Evolutionary conservation across 2,888 invertebrate genomes (phyloP), one percentile per base, ranked within the genome.

Genomic region (Aspidiotus destructor): DNA sequence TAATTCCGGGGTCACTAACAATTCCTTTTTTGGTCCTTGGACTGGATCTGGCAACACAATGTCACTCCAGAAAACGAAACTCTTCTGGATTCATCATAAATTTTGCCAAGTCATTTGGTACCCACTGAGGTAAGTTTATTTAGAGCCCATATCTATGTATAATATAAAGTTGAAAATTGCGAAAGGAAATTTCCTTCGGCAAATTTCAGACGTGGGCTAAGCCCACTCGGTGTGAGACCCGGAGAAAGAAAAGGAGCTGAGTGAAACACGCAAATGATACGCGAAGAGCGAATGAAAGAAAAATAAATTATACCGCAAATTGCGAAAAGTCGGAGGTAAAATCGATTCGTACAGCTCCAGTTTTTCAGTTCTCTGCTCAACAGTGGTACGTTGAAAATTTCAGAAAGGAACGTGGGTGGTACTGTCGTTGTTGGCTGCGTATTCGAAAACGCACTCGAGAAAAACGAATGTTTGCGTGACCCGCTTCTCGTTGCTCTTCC

Each of bases 321-420:
- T 67, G 60, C 28, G 60, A 67, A 60, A 67, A 58, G 58, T 55
- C 17, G 17, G 67, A 67, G 60, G 67, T 60, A 67, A 67, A 67
- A 67, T 67, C 67, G 67, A 67, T 67, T 67, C 67, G 58, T 52
- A 67, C 48, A 67, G 67, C 67, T 67, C 67, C 60, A 67, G 60
- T 67, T 67, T 67, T 67, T 67, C 52, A 67, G 67, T 67, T 67
- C 60, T 60, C 60, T 28, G 28, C 28, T 28, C 28, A 60, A 44
- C 60, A 58, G 58, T 44, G 52, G 58, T 67, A 67, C 58, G 67
- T 67, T 60, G 67, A 58, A 58, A 58, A 40, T 15, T 60, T 28
- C 16, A 10, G 57, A 48, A 28, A 28, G 48, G n/a, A 52, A 60
- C 8, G 40, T 58, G 60, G 58, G 67, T 40, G 60, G 48, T 44